Evolutionary conservation across 2,888 invertebrate species (phyloP), one percentile per base, ranked within the genome.

Genomic region (Cryptophagus acutangulus): DNA sequence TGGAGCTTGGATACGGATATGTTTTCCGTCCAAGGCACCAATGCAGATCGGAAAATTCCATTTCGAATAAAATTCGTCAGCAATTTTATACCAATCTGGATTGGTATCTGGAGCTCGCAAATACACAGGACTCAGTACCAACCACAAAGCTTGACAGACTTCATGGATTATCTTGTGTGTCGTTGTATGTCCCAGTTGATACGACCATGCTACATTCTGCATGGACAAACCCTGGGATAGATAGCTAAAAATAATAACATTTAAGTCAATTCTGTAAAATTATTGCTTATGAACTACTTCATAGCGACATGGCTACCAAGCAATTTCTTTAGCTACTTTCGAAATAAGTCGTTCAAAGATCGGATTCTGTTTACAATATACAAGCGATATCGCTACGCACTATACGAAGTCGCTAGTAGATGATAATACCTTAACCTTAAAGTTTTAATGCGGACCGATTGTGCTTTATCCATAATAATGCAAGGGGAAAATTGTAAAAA

Each of bases 11-110:
- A 52, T 51, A 13, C 18, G 17, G 12, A 52, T 28, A 35, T 52
- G 37, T 38, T 49, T 49, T 1, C 50, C 46, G 37, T 50, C 48
- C 2, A 49, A n/a, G 3, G 49, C 42, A 4, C 55, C 58, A 9
- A 53, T 10, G 16, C 51, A 53, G 44, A 56, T 41, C 12, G 55
- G 50, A 40, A 51, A 49, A 38, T 54, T 48, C 52, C 52, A 54
- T 16, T 20, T 40, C 1, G 39, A 17, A 6, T 43, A 18, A 36
- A 54, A 52, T 6, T 45, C 49, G 6, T 31, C 18, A 1, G 48
- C 38, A 29, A 49, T 54, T 13, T 33, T 33, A 29, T 33, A 5
- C 54, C 53, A 57, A 12, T 52, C 46, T 6, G 20, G 12, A 38
- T 33, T 33, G 9, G 41, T 48, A 13, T 36, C 33, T 15, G 49